Evolutionary conservation across 2,113 vertebrate genomes (phyloP), one percentile per base, ranked within the genome.

Genomic region (Vanacampus margaritifer): DNA sequence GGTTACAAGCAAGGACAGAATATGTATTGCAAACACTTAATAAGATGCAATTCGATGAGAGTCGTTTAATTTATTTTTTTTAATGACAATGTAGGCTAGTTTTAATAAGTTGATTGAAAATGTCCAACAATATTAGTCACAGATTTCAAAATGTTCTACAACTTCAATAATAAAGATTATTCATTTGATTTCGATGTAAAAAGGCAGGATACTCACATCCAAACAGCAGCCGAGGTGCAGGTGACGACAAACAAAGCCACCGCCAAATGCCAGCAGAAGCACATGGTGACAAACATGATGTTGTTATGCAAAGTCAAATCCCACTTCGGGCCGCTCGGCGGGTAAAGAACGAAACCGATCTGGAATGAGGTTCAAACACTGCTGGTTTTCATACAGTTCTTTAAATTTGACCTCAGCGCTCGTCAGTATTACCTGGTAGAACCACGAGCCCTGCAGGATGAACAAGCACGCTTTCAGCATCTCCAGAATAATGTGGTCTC

Each of bases 281-380:
- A 98, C 95, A 98, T 95, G 0, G 96, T 98, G 85, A 97, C 79
- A 45, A 99, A 98, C 94, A 97, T 98, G 81, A 95, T 46, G 83
- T 98, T 99, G 41, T 0, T 54, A 0, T 95, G 92, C 14, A 84
- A 82, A 0, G 76, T 28, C 74, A 91, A 77, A 63, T 95, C 85
- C 97, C 97, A 99, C 4, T 65, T 0, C 0, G 79, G 80, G 79
- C 94, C 96, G 23, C 79, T 93, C 0, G 91, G 90, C 41, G 93
- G 95, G 75, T 89, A 98, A 17, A 99, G 89, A 35, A 99, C 95
- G 26, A 98, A 92, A 19, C 93, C 96, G 0, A 99, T 96, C 97
- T 99, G 86, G 67, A 78, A 59, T 16, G 50, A 35, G 54, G 16
- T 57, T 56, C 24, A 56, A 28, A 56, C 53, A 16, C 24, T 6